Evolutionary conservation across 2,113 vertebrate genomes (phyloP).

Genomic region (Xyrauchen texanus): DNA sequence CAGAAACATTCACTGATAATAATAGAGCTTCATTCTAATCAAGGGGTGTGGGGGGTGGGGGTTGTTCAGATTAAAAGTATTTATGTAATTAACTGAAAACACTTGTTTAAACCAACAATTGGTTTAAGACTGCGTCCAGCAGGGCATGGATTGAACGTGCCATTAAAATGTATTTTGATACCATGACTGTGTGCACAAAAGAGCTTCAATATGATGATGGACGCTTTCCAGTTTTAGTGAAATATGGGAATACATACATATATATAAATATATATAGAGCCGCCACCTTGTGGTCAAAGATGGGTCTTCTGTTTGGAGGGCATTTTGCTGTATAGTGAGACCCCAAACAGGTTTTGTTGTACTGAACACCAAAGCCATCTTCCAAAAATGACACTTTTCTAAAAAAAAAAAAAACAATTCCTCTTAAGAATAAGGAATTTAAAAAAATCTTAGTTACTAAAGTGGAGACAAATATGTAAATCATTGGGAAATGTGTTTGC

Average conservation of each 20-base stretch:
- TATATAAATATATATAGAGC: slow-evolving; percentile 2
- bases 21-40: too few species aligned
- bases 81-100: too few species aligned
- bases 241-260: not conserved
- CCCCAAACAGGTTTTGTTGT: not conserved
- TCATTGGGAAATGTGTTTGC: slow-evolving; percentile 36
- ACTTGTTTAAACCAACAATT: too few species aligned
- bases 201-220: not conserved
- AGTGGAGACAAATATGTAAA: slow-evolving; percentile 23
- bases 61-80: too few species aligned
- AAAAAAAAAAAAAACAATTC: slow-evolving; percentile 34
- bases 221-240: slow-evolving; percentile 5
- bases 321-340: not conserved
- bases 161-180: slow-evolving; percentile 20
- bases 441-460: not conserved
- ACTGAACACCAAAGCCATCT: not conserved
- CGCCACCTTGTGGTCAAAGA: slow-evolving; percentile 52
- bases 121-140: slow-evolving; percentile 5
- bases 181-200: slow-evolving; percentile 6
- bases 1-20: slow-evolving; percentile 51
- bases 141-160: not conserved
- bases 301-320: not conserved
- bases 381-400: not conserved
- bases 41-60: too few species aligned
- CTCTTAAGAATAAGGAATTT: slow-evolving; percentile 2